These are phyloP conservation scores for Gallinago stenura DNA, from an alignment of 2,797 vertebrate genomes.

Conservation along the genomic window DNA sequence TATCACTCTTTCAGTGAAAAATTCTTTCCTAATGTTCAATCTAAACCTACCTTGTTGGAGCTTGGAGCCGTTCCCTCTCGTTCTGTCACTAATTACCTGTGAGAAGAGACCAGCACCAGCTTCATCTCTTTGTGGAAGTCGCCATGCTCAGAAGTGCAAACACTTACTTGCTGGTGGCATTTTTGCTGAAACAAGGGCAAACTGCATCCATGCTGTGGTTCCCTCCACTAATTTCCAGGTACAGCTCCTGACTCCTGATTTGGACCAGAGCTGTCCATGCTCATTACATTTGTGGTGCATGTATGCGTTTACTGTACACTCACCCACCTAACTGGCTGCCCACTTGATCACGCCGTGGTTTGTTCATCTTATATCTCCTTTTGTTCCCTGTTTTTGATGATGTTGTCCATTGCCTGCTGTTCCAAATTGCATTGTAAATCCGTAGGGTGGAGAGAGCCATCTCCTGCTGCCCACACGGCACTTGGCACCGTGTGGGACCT, in stretches of 20 bases:
- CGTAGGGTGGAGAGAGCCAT: not conserved
- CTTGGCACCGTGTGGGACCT: accelerated
- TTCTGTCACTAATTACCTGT: no score
- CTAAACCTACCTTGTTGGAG: no score
- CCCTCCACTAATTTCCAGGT: not conserved
- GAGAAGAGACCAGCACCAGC: no score
- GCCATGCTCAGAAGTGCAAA: not conserved
- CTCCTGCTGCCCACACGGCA: not conserved
- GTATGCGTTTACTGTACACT: not conserved
- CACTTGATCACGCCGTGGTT: not conserved
- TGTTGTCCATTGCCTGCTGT: not conserved
- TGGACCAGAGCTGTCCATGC: not conserved
- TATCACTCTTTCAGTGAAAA: no score
- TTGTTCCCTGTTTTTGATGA: not conserved
- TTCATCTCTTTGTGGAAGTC: not conserved
- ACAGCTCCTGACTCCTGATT: not conserved
- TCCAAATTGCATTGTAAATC: not conserved
- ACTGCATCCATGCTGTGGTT: not conserved
- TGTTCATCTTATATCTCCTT: not conserved
- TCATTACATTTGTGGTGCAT: not conserved
- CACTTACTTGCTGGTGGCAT: accelerated
- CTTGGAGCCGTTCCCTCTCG: no score
- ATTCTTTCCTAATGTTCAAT: no score
- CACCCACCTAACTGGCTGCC: not conserved
- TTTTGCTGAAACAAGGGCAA: not conserved